Percentiles rank a stretch among this genome's conserved stretches.
These are phyloP conservation scores for Mormyrus iriodes DNA, from an alignment of 2,113 vertebrate species.

Conservation along the genomic window DNA sequence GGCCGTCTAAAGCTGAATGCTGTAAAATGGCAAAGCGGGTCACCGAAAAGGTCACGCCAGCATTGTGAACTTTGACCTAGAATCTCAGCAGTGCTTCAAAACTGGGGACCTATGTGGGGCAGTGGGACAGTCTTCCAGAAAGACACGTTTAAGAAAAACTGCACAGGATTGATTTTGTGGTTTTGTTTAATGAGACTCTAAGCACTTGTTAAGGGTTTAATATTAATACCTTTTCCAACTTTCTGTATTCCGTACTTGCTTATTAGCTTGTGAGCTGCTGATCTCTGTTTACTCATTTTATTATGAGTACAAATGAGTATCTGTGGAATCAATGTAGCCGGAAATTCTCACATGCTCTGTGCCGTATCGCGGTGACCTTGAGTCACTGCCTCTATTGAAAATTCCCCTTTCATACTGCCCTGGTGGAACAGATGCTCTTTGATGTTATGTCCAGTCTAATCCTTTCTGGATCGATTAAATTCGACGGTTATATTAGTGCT, in stretches of 20 bases:
- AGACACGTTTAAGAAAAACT: neutral
- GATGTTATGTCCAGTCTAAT: neutral
- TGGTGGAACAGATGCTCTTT: neutral
- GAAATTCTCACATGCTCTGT: neutral
- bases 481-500: neutral
- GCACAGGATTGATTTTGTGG: neutral
- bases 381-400: neutral
- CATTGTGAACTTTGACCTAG: neutral
- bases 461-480: neutral
- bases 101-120: neutral
- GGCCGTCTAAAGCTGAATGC: neutral
- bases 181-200: neutral
- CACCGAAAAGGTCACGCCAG: neutral
- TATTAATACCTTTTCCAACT: neutral
- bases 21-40: neutral
- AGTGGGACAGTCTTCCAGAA: neutral
- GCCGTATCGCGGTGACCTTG: neutral
- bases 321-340: neutral
- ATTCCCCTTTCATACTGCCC: neutral
- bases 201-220: neutral
- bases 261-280: neutral
- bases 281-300: neutral
- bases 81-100: neutral
- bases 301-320: neutral
- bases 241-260: neutral